Conservation (phyloP, 2,888 invertebrate species). For the Agrotis segetum region DNA sequence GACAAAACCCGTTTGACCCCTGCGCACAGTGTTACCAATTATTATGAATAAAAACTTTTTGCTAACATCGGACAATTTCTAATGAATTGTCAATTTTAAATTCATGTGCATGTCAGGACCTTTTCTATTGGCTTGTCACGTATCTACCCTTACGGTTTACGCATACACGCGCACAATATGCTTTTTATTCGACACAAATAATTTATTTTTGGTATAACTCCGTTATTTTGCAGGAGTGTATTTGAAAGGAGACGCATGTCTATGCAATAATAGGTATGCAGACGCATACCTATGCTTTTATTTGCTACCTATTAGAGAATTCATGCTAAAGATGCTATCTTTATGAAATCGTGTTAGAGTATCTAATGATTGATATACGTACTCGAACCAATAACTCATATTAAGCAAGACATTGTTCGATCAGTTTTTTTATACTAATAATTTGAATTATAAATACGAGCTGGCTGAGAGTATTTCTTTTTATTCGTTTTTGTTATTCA, state of each 20-base stretch:
- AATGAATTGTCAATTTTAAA: slow-evolving; percentile 69
- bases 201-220: slow-evolving; percentile 22
- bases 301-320: neutral
- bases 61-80: slow-evolving; percentile 47
- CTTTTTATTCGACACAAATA: slow-evolving; percentile 42
- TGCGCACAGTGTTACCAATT: slow-evolving; percentile 19
- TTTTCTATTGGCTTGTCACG: slow-evolving; percentile 73
- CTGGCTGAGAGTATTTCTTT: no score
- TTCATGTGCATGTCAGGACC: slow-evolving; percentile 71
- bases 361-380: neutral
- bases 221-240: slow-evolving; percentile 9
- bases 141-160: slow-evolving; percentile 59
- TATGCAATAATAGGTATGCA: no score
- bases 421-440: no score
- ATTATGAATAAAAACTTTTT: slow-evolving; percentile 31
- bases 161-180: slow-evolving; percentile 52
- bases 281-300: neutral
- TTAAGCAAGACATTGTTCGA: neutral
- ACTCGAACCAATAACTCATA: neutral
- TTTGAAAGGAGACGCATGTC: neutral
- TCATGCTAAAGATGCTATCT: no score
- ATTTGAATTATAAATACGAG: no score
- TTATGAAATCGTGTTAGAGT: neutral
- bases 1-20: no score
- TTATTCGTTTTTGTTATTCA: no score